phyloP scores from a whole-genome alignment of 2,113 vertebrate genomes.

The Gracilinanus agilis region DNA sequence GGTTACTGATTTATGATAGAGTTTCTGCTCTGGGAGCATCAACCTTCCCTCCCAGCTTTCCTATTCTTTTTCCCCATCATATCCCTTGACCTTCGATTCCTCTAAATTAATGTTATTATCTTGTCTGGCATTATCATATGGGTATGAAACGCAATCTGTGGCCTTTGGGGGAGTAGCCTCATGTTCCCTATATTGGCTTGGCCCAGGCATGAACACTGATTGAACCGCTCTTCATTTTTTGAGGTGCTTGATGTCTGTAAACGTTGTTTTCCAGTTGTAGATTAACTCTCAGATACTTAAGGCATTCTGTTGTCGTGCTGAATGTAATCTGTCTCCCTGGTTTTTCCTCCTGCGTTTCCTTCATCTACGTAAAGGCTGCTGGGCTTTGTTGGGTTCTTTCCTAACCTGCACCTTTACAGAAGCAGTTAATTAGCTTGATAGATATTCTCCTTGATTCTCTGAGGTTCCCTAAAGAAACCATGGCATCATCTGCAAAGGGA shows the following conservation, averaged over 20 bases:
- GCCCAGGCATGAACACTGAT: not conserved
- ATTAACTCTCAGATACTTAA: not conserved
- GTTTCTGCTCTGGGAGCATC: not conserved
- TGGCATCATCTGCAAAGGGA: not conserved
- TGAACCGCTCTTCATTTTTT: not conserved
- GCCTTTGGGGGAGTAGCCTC: not conserved
- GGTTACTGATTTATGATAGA: not conserved
- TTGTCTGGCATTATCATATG: not conserved
- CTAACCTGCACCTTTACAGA: not conserved
- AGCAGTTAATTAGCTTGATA: not conserved
- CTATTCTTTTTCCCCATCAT: not conserved
- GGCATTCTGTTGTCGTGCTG: not conserved
- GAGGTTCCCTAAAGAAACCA: not conserved
- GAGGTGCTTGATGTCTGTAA: not conserved
- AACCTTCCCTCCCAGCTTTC: not conserved
- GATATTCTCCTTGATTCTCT: not conserved
- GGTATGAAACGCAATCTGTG: not conserved
- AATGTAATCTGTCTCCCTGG: not conserved
- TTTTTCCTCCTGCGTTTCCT: not conserved
- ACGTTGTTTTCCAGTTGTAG: not conserved
- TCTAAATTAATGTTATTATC: not conserved
- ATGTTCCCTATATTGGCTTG: not conserved
- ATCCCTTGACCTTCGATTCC: not conserved
- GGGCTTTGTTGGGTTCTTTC: not conserved
- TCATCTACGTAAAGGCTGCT: not conserved